These are phyloP conservation scores for Hystrix cristata DNA, from an alignment of 2,113 vertebrate genomes.

Conservation along the genomic window DNA sequence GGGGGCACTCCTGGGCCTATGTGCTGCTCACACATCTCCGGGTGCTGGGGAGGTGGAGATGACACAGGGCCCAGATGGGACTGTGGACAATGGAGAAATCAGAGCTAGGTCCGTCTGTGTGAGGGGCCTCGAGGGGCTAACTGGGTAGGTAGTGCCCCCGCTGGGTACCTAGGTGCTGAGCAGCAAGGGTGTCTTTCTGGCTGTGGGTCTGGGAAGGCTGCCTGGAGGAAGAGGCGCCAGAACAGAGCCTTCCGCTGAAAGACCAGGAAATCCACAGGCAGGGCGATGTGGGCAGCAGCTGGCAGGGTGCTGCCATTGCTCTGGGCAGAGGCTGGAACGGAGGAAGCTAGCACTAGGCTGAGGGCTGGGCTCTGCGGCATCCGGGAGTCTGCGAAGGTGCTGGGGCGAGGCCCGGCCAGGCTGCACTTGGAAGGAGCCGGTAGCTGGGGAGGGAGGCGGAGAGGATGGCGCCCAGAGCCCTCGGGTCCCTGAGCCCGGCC, in stretches of 20 bases:
- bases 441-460: neutral
- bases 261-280: neutral
- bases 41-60: neutral
- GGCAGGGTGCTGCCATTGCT: neutral
- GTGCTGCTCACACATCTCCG: fast-evolving
- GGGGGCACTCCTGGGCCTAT: neutral
- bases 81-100: neutral
- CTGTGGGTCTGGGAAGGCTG: neutral
- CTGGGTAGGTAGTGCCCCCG: neutral
- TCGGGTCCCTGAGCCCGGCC: neutral
- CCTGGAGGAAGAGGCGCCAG: neutral
- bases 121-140: neutral
- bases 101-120: fast-evolving
- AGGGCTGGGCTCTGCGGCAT: neutral
- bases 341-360: too few species aligned
- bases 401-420: neutral
- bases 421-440: neutral
- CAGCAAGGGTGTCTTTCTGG: neutral
- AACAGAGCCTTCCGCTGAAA: fast-evolving
- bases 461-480: neutral
- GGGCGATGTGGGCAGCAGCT: neutral
- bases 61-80: neutral
- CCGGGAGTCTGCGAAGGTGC: neutral
- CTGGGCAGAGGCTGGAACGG: neutral
- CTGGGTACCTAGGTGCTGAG: too few species aligned